Evolutionary conservation across 2,888 invertebrate species (phyloP).

Genomic region (Tipula helvola): DNA sequence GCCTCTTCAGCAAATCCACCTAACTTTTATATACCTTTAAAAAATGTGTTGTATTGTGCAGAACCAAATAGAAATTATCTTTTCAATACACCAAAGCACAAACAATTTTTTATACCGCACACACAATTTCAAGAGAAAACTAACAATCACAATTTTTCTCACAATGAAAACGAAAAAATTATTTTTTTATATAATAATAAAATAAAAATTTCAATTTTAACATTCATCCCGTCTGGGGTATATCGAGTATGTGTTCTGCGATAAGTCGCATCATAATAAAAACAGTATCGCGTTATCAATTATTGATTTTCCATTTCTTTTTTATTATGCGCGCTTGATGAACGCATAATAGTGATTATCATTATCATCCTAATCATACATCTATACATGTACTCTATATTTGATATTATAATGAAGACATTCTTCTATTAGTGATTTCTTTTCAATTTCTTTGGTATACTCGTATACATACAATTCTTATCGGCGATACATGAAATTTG

Average conservation of each 20-base stretch:
- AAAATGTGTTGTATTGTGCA: too few species aligned
- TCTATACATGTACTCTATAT: not conserved
- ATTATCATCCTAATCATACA: not conserved
- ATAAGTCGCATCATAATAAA: not conserved
- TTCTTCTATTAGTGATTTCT: not conserved
- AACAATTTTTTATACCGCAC: too few species aligned
- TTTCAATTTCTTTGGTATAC: not conserved
- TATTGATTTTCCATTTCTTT: not conserved
- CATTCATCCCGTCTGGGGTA: not conserved
- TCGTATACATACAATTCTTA: not conserved
- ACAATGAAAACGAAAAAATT: too few species aligned
- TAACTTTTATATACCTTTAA: too few species aligned
- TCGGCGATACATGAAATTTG: not conserved
- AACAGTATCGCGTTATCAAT: not conserved
- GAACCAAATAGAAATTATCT: too few species aligned
- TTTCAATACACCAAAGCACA: too few species aligned
- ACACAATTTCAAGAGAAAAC: too few species aligned
- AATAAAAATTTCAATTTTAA: too few species aligned
- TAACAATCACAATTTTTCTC: too few species aligned
- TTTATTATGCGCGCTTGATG: not conserved
- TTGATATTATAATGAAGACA: not conserved
- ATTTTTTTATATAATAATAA: too few species aligned
- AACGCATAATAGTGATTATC: not conserved
- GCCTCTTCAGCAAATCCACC: too few species aligned
- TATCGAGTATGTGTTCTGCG: not conserved